A percentile compares a stretch with the other conserved stretches of the same genome.
Conservation (phyloP, 2,113 vertebrate species). For the Rhinolophus sinicus region DNA sequence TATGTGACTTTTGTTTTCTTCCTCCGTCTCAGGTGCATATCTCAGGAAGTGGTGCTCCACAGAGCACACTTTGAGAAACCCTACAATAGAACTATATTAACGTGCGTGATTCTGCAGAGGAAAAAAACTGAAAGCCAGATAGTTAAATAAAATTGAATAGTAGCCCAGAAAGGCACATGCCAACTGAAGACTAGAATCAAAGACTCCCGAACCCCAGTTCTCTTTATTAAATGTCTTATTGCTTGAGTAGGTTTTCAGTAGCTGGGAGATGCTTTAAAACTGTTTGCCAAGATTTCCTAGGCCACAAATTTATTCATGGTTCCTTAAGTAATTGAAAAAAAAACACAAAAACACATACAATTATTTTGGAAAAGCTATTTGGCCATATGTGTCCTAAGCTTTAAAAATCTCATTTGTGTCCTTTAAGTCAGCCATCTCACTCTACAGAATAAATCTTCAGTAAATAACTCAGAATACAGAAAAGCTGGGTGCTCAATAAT, state of each 20-base stretch:
- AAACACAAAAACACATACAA: neutral
- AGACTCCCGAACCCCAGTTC: neutral
- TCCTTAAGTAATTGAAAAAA: neutral
- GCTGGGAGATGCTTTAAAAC: neutral
- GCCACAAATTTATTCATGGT: neutral
- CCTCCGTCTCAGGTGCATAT: accelerated
- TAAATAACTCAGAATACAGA: constrained; percentile 6
- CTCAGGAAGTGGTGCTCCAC: neutral
- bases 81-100: neutral
- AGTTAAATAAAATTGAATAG: neutral
- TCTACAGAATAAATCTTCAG: neutral
- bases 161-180: neutral
- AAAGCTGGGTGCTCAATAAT: neutral
- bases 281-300: neutral
- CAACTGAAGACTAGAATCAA: neutral
- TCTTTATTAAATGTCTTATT: neutral
- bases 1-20: neutral
- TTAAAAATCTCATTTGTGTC: constrained; percentile 29
- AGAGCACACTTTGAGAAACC: neutral
- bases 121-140: neutral
- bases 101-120: neutral
- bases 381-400: neutral
- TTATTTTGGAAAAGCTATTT: constrained; percentile 38
- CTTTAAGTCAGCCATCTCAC: neutral
- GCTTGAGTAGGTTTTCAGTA: neutral